Evolutionary conservation across 1,140 invertebrate genomes (phyloP).

Genomic region (Gonioctena quinquepunctata): DNA sequence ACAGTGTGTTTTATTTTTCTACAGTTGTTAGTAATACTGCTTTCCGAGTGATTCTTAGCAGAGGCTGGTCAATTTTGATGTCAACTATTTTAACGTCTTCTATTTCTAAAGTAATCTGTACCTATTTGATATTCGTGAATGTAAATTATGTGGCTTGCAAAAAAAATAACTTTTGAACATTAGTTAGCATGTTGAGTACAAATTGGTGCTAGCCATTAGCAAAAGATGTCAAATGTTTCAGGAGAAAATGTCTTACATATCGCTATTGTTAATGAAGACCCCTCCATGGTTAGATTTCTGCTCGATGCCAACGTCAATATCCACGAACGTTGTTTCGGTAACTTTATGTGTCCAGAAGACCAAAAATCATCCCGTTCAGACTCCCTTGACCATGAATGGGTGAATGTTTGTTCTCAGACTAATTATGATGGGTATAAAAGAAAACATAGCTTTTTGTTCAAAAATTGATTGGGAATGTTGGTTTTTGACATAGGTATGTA

Average conservation of each 20-base stretch:
- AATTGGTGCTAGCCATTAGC: neutral
- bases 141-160: too few relatives aligned
- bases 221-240: too few relatives aligned
- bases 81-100: too few relatives aligned
- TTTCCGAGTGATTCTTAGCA: too few relatives aligned
- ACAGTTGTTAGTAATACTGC: too few relatives aligned
- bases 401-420: conserved; percentile 81
- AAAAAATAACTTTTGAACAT: too few relatives aligned
- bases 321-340: conserved; percentile 89
- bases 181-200: too few relatives aligned
- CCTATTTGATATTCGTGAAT: too few relatives aligned
- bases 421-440: conserved; percentile 85
- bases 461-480: neutral
- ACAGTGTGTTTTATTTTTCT: neutral
- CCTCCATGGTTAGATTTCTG: conserved; percentile 94
- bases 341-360: conserved; percentile 97
- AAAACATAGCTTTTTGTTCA: neutral
- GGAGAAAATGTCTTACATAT: conserved; percentile 93
- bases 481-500: conserved; percentile 73
- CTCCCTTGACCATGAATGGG: conserved; percentile 89
- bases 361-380: conserved; percentile 90
- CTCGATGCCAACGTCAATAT: conserved; percentile 90
- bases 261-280: conserved; percentile 98
- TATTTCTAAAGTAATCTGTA: neutral
- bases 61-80: too few relatives aligned